Base-by-base conservation (phyloP, 2,797 vertebrate genomes). In the Staurois parvus region DNA sequence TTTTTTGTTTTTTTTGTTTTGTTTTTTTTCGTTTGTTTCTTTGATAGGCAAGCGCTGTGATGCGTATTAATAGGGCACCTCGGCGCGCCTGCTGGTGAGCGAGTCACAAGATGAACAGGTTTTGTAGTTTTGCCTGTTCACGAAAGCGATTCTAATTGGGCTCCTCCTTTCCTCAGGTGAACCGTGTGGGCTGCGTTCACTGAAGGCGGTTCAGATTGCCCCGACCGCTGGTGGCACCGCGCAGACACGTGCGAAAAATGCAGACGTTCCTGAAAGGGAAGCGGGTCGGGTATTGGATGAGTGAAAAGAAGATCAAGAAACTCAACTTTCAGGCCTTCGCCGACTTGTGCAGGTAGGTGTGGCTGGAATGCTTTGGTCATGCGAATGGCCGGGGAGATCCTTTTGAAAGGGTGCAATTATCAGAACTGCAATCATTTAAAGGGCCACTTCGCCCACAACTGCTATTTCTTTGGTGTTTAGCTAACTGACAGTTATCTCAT, bases 221-320 rank as follows among this genome's bases (percentile, higher is more conserved):
- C 45, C 56, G 79, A 34, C 26, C 79, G 24, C 28, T 26, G 78
- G 64, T 64, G 64, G 40, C 62, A 17, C 62, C 29, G 62, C 26
- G 21, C 37, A 15, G 68, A 72, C 45, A 72, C 67, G 67, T 72
- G 79, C 29, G 80, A 88, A 93, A 91, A 90, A 99, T 99, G 97
- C 97, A 99, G 96, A 99, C 98, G 81, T 99, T 99, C 89, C 92
- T 99, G 89, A 97, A 96, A 91, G 97, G 98, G 90, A 97, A 97
- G 90, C 92, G 97, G 89, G 97, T 99, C 85, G 98, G 97, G 87
- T 99, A 98, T 93, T 99, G 98, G 98, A 96, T 99, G 93, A 99
- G 97, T 87, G 98, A 99, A 91, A 99, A 99, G 95, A 99, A 99
- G 91, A 97, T 97, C 93, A 98, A 98, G 94, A 99, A 99, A 89